Conservation (phyloP, 2,113 vertebrate species). For the Dendropsophus ebraccatus region DNA sequence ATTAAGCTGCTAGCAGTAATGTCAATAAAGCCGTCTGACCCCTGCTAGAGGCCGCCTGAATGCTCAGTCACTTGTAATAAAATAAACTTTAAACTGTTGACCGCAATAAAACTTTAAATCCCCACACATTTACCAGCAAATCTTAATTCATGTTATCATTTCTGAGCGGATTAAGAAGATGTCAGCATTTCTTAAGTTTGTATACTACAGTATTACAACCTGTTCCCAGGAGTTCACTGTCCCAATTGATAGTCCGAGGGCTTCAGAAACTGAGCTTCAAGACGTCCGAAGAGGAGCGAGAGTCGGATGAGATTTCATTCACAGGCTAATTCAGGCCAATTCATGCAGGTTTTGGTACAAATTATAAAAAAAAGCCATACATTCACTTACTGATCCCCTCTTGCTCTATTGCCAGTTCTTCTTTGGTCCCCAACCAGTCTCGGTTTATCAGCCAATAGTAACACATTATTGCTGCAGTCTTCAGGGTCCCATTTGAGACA, state of each 20-base stretch:
- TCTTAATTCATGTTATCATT: conserved; percentile 19
- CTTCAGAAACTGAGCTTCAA: not conserved
- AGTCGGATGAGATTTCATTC: not conserved
- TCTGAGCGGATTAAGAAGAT: not conserved
- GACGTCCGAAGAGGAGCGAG: not conserved
- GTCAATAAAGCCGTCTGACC: conserved; percentile 29
- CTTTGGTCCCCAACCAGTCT: too few relatives aligned
- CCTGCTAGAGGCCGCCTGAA: conserved; percentile 14
- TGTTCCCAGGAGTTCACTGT: not conserved
- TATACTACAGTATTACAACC: not conserved
- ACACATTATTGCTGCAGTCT: too few relatives aligned
- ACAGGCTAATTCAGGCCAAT: too few relatives aligned
- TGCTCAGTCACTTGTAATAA: conserved; percentile 40
- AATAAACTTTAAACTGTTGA: conserved; percentile 44
- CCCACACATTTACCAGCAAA: conserved; percentile 15
- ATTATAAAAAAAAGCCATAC: too few relatives aligned
- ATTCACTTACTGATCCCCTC: too few relatives aligned
- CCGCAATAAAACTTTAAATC: conserved; percentile 47
- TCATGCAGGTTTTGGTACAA: too few relatives aligned
- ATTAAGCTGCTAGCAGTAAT: conserved; percentile 29
- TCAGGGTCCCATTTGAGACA: too few relatives aligned
- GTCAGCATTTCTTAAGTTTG: conserved; percentile 21
- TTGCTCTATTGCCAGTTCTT: too few relatives aligned
- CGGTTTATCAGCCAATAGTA: too few relatives aligned
- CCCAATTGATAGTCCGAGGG: not conserved